phyloP scores from a whole-genome alignment of 2,797 vertebrate genomes.

The Pangasius mekongensis region DNA sequence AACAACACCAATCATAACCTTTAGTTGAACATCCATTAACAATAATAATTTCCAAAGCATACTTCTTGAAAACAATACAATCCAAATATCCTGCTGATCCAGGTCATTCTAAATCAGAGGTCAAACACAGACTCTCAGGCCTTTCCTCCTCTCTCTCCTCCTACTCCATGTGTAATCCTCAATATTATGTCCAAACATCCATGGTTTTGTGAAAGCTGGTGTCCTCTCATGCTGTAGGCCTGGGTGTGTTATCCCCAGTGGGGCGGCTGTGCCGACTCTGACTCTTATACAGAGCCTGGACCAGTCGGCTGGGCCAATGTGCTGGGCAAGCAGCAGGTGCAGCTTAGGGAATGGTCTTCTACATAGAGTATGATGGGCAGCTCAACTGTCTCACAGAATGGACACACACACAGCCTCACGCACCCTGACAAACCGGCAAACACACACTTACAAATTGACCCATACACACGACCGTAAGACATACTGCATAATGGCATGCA shows the following conservation, averaged over 20 bases:
- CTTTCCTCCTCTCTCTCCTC: conserved; percentile 6
- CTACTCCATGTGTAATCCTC: conserved; percentile 38
- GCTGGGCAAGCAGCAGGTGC: conserved; percentile 78
- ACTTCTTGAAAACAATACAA: not conserved
- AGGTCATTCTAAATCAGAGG: conserved; percentile 19
- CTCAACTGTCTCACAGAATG: conserved; percentile 55
- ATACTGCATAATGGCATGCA: not conserved
- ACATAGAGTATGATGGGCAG: conserved; percentile 59
- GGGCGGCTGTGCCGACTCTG: conserved; percentile 24
- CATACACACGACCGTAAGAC: not conserved
- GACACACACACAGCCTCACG: conserved; percentile 38
- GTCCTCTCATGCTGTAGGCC: conserved; percentile 38
- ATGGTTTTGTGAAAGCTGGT: conserved; percentile 8
- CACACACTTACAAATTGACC: not conserved
- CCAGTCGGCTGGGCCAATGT: conserved; percentile 61
- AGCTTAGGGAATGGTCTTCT: conserved; percentile 64
- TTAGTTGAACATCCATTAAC: conserved; percentile 13
- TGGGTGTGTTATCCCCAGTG: conserved; percentile 47
- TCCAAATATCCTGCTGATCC: conserved; percentile 33
- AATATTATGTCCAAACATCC: conserved; percentile 25
- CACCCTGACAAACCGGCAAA: conserved; percentile 17
- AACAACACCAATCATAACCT: conserved; percentile 14
- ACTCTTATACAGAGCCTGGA: conserved; percentile 56
- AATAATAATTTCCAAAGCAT: not conserved
- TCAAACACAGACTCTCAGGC: conserved; percentile 35